A percentile compares a stretch with the other conserved stretches of the same genome.
Evolutionary conservation across 1,140 invertebrate genomes (phyloP).

Genomic region (Orchestia grillus): DNA sequence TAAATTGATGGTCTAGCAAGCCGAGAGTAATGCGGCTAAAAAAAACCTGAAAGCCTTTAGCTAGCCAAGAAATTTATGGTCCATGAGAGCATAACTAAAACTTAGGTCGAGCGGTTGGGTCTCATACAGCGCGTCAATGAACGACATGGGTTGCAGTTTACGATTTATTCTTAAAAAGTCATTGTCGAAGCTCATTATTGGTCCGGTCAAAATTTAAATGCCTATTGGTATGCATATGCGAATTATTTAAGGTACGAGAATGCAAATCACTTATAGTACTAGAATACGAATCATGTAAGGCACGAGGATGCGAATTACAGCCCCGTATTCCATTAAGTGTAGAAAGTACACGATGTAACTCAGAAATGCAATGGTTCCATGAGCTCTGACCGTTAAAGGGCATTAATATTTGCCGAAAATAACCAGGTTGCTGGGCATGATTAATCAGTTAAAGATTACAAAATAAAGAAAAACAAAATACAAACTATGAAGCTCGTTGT

Average conservation of each 20-base stretch:
- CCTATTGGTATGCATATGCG: neutral
- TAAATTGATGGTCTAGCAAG: constrained; percentile 42
- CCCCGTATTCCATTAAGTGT: too few relatives aligned
- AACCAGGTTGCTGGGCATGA: too few relatives aligned
- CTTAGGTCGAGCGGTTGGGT: neutral
- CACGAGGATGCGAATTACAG: too few relatives aligned
- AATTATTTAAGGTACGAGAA: neutral
- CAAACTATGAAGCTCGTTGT: too few relatives aligned
- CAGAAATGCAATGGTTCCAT: neutral
- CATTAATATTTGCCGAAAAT: too few relatives aligned
- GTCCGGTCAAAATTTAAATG: neutral
- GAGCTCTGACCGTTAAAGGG: neutral
- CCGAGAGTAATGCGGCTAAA: constrained; percentile 24
- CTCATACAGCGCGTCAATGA: neutral
- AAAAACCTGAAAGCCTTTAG: constrained; percentile 1
- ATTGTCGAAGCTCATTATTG: neutral
- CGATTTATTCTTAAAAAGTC: neutral
- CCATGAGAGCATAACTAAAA: neutral
- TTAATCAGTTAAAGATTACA: too few relatives aligned
- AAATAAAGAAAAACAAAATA: too few relatives aligned
- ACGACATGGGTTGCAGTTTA: neutral
- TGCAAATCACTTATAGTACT: too few relatives aligned
- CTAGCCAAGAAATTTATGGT: constrained; percentile 1
- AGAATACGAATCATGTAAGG: neutral
- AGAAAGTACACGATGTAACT: too few relatives aligned